Evolutionary conservation across 64 coral and sea anemone species (phyloP), one percentile per base, ranked within the genome.

Genomic region (Acropora tenuis): DNA sequence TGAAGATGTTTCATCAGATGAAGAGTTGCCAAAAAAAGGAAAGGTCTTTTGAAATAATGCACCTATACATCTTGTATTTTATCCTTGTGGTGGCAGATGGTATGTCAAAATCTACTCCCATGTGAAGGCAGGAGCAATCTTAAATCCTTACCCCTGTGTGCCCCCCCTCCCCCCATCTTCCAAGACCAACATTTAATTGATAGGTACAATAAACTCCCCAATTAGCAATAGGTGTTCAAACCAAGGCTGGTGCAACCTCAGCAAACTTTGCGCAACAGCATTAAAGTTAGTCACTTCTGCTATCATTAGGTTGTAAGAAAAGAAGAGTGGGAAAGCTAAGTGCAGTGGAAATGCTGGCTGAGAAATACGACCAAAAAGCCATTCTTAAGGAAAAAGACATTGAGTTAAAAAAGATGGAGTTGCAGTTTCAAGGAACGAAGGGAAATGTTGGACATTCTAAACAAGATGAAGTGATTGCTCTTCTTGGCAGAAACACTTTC

Each of bases 321-420:
- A 43, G 69, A 77, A 77, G 73, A n/a, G n/a, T 19, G 20, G 72
- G 13, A 88, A 88, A 88, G 73, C 73, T 52, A 53, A 71, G 59
- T 41, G 68, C 86, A 53, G 69, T 78, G 47, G 86, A 88, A 8
- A 49, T 88, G 75, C 73, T 88, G 17, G 9, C 47, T 20, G 55
- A 78, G 19, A 88, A 77, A 75, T 88, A 88, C 75, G 18, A 76
- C 57, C 73, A 88, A 73, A 50, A 59, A 58, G 86, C 86, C n/a
- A 47, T 59, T 43, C 41, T 89, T 40, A 89, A 78, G n/a, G 40
- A 78, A 59, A 42, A 89, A 47, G 75, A 89, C 9, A 41, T 79
- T 43, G 87, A 89, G 11, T 10, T 78, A 2, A 78, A 69, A 78
- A 78, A 78, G 50, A 58, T 47, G 59, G 87, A 89, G 75, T 67